Percentiles rank a stretch among this genome's conserved stretches.
These are phyloP conservation scores for Tiliqua scincoides DNA, from an alignment of 2,113 vertebrate genomes.

Conservation along the genomic window DNA sequence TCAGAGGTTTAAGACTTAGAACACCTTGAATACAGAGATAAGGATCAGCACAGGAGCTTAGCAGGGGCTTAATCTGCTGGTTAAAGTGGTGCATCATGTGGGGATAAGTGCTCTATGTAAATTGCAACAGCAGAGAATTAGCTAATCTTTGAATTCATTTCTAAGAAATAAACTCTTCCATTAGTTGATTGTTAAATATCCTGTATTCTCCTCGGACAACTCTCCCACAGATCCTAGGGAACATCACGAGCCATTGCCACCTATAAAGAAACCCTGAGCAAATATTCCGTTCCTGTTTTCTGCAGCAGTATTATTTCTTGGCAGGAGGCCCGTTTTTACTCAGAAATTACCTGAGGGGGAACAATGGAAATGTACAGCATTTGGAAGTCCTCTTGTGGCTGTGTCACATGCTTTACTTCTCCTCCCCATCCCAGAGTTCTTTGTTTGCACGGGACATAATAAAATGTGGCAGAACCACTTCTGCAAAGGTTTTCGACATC, in stretches of 20 bases:
- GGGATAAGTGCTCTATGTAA: constrained; percentile 61
- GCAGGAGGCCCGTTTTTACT: background rate
- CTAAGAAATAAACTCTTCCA: constrained; percentile 30
- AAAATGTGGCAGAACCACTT: background rate
- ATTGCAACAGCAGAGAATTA: constrained; percentile 30
- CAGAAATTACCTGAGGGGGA: background rate
- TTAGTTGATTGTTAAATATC: constrained; percentile 33
- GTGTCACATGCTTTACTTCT: background rate
- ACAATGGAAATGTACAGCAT: too few species aligned
- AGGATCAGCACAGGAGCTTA: constrained; percentile 44
- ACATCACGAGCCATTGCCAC: constrained; percentile 1
- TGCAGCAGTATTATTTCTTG: constrained; percentile 38
- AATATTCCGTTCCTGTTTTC: constrained; percentile 49
- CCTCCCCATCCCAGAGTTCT: background rate
- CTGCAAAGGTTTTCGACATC: background rate
- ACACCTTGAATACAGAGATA: constrained; percentile 61
- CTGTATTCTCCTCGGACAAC: constrained; percentile 5
- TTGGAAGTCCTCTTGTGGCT: background rate
- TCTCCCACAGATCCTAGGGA: constrained; percentile 28
- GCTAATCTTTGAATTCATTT: constrained; percentile 49
- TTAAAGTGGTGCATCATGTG: constrained; percentile 53
- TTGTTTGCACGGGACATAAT: background rate
- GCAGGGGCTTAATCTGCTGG: constrained; percentile 49
- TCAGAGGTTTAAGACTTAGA: constrained; percentile 49
- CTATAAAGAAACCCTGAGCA: constrained; percentile 39